These are phyloP conservation scores for Chrysolina americana DNA, from an alignment of 2,888 invertebrate genomes.

Conservation along the genomic window DNA sequence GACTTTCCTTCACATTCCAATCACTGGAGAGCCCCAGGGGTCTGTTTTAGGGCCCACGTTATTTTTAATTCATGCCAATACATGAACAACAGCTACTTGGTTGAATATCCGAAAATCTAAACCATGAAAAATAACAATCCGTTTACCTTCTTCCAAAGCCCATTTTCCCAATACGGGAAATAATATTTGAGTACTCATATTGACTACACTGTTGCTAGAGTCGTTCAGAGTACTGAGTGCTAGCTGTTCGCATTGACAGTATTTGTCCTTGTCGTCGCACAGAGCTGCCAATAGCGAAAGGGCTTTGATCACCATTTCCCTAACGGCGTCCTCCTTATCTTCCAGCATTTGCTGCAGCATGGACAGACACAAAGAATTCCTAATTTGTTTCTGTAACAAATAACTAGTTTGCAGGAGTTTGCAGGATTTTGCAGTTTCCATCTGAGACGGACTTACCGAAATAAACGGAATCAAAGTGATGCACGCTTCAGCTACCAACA, in stretches of 20 bases:
- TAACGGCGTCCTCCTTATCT: constrained; percentile 76
- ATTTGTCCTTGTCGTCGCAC: constrained; percentile 78
- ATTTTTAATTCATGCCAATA: too few relatives aligned
- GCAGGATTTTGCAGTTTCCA: background rate
- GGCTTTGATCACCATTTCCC: constrained; percentile 76
- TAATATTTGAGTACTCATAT: constrained; percentile 72
- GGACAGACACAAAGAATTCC: constrained; percentile 79
- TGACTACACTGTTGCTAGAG: constrained; percentile 71
- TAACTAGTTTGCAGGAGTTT: background rate
- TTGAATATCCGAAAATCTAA: too few relatives aligned
- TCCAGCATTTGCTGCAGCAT: constrained; percentile 83
- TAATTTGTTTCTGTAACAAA: constrained; percentile 71
- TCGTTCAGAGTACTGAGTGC: constrained; percentile 75
- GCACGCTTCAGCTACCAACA: constrained; percentile 80
- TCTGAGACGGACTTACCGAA: constrained; percentile 70
- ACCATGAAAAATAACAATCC: background rate
- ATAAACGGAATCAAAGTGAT: constrained; percentile 77
- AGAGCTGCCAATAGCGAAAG: constrained; percentile 76
- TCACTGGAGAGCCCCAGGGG: too few relatives aligned
- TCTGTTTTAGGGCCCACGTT: too few relatives aligned
- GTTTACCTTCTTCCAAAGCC: constrained; percentile 70
- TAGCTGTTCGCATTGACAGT: constrained; percentile 74
- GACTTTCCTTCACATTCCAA: too few relatives aligned
- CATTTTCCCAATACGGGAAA: constrained; percentile 78
- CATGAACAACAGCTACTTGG: too few relatives aligned